phyloP scores from a whole-genome alignment of 2,113 vertebrate species.

The Antechinus stuartii region DNA sequence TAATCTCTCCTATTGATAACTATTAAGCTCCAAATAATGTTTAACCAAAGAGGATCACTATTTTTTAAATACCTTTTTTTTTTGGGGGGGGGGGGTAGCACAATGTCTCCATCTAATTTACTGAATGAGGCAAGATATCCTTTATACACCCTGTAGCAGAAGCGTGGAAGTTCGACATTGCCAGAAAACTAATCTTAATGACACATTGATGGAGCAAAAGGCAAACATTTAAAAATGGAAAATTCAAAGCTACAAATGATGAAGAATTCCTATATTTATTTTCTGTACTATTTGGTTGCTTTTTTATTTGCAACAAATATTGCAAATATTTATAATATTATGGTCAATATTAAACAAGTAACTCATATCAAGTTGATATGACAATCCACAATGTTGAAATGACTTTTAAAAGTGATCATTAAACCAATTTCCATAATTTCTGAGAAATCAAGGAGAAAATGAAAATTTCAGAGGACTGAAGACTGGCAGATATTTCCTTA shows the following conservation, averaged over 20 bases:
- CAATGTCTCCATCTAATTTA: background rate
- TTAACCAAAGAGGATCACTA: background rate
- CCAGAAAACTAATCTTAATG: background rate
- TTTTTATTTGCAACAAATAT: background rate
- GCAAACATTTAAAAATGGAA: background rate
- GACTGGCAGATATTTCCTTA: constrained; percentile 28
- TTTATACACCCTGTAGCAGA: background rate
- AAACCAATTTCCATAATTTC: background rate
- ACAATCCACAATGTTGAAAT: background rate
- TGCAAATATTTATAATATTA: background rate
- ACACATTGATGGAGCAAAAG: background rate
- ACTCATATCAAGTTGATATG: background rate
- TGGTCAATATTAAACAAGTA: background rate
- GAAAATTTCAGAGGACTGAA: constrained; percentile 37
- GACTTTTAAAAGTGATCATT: constrained; percentile 32
- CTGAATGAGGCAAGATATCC: background rate
- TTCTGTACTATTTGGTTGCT: background rate
- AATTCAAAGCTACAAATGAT: background rate
- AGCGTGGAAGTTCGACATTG: background rate
- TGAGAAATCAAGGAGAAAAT: background rate
- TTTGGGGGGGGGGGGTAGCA: too few relatives aligned
- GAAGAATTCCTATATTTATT: background rate
- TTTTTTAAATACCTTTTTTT: background rate
- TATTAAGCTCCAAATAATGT: background rate
- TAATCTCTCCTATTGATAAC: background rate